phyloP scores from a whole-genome alignment of 2,113 vertebrate genomes.

The Platysteira castanea region DNA sequence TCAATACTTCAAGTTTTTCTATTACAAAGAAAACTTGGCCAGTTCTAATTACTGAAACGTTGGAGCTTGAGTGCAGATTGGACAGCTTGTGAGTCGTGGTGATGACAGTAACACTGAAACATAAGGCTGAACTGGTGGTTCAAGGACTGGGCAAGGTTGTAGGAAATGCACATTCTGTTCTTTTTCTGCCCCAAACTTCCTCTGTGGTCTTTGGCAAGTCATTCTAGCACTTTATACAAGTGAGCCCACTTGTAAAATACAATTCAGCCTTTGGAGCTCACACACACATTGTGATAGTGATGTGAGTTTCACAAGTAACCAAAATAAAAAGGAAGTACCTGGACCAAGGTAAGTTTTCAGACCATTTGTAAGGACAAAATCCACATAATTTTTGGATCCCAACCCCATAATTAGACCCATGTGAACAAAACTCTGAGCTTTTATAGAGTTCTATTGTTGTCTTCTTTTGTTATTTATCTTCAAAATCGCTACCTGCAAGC shows the following conservation, averaged over 20 bases:
- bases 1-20: neutral
- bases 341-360: neutral
- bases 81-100: neutral
- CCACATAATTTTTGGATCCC: neutral
- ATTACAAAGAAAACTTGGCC: neutral
- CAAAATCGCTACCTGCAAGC: neutral
- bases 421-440: neutral
- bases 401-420: neutral
- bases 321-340: neutral
- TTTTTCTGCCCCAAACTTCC: neutral
- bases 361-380: neutral
- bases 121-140: neutral
- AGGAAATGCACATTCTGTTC: neutral
- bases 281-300: rapidly evolving
- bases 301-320: neutral
- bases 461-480: neutral
- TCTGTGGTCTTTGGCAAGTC: neutral
- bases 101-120: neutral
- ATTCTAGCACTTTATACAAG: neutral
- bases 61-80: neutral
- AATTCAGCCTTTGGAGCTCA: neutral
- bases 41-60: neutral
- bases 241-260: neutral
- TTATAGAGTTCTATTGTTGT: neutral
- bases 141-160: neutral